Percentiles rank a stretch among this genome's conserved stretches.
Evolutionary conservation across 2,113 vertebrate genomes (phyloP).

Genomic region (Nesogale talazaci): DNA sequence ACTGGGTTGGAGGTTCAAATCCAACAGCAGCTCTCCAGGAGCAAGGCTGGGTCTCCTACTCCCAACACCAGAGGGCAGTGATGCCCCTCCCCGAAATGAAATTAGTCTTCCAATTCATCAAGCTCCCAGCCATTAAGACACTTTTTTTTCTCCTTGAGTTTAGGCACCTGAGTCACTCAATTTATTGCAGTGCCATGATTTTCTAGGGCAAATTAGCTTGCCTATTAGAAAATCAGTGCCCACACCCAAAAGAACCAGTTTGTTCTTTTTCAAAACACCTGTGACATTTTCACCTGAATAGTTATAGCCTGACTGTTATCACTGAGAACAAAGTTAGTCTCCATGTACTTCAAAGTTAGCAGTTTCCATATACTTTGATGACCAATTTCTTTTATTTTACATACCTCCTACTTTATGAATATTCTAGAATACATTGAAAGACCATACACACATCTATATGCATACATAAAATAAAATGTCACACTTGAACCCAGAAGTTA

Average conservation of each 20-base stretch:
- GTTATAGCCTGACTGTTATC: background rate
- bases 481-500: background rate
- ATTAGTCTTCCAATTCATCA: background rate
- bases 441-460: background rate
- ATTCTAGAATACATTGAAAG: conserved; percentile 1
- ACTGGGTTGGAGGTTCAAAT: too few species aligned
- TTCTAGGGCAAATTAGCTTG: conserved; percentile 44
- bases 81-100: too few species aligned
- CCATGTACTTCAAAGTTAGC: background rate
- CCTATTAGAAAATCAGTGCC: conserved; percentile 56
- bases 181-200: conserved; percentile 28
- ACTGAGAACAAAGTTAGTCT: background rate
- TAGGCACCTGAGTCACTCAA: conserved; percentile 29
- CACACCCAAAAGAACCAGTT: conserved; percentile 64
- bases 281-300: too few species aligned
- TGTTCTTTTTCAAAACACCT: conserved; percentile 21
- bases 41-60: too few species aligned
- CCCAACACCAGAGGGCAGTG: too few species aligned
- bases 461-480: background rate
- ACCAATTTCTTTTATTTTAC: background rate
- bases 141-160: background rate
- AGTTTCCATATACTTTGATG: conserved; percentile 6
- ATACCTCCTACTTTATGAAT: conserved; percentile 4
- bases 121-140: background rate
- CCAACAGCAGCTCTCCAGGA: too few species aligned